Evolutionary conservation across 2,888 invertebrate species (phyloP), one percentile per base, ranked within the genome.

Genomic region (Drosophila putrida): DNA sequence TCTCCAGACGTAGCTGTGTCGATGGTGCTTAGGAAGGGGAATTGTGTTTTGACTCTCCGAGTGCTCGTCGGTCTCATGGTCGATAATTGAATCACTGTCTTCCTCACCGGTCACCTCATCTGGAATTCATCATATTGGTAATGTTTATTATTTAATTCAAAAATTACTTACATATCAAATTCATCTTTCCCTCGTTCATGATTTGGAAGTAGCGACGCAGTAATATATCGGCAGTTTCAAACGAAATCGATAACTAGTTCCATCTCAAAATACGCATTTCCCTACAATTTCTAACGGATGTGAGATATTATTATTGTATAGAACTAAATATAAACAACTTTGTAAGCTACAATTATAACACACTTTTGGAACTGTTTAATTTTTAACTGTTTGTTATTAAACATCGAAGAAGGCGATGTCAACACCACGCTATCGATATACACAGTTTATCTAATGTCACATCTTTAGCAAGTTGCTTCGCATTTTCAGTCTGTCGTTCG

Each of bases 1-100:
- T 10, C 66, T 65, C 88, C 88, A 89, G 4, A 90, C 87, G 55
- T 80, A 89, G 70, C 89, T 90, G 38, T 67, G 82, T 11, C 73
- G 68, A 33, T 69, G 66, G 13, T 51, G 13, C 6, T 53, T 54
- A 33, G 55, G 44, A 0, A 54, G 61, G 6, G 71, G 64, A 27
- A 71, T 67, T 2, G 35, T 53, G 31, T 71, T 76, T 51, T 63
- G 76, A 39, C n/a, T 76, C 47, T 71, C 74, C 20, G 31, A 33
- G 0, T 51, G 41, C 6, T 76, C 64, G 1, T 76, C 69, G 4
- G 51, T 35, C 11, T 73, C 78, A 28, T 55, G 54, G 3, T 73
- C 77, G 36, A 25, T 41, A 11, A 60, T 54, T 2, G 58, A 64
- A 28, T 75, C 73, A 9, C 69, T 73, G 4, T 77, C 78, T 0